These are phyloP conservation scores for Galagoides demidoff DNA, from an alignment of 2,797 vertebrate genomes.

Conservation along the genomic window DNA sequence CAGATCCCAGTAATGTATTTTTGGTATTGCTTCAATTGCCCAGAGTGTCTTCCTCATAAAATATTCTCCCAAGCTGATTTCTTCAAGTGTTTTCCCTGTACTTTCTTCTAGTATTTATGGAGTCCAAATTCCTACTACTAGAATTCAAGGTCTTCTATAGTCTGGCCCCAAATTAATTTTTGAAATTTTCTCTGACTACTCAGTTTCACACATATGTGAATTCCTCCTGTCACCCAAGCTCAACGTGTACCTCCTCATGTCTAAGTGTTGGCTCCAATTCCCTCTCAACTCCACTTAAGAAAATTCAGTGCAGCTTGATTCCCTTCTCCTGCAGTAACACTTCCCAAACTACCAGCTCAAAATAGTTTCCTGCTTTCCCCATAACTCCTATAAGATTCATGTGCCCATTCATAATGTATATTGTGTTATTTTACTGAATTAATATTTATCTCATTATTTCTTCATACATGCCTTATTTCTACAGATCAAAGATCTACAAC, in stretches of 20 bases:
- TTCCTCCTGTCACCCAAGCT: not conserved
- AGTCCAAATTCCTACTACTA: not conserved
- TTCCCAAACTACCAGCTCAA: slow-evolving; percentile 9
- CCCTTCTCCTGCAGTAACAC: not conserved
- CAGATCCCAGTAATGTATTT: too few relatives aligned
- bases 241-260: not conserved
- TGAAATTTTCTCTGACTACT: not conserved
- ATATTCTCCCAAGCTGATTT: too few relatives aligned
- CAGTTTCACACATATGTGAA: not conserved
- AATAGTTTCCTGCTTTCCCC: not conserved
- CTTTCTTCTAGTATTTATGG: not conserved
- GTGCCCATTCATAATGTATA: not conserved
- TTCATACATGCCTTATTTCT: slow-evolving; percentile 1
- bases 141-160: not conserved
- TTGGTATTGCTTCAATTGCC: too few relatives aligned
- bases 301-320: not conserved
- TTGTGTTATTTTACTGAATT: not conserved
- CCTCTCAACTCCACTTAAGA: not conserved
- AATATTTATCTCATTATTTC: not conserved
- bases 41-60: too few relatives aligned
- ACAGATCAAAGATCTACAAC: not conserved
- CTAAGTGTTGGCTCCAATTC: not conserved
- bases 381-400: not conserved
- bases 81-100: too few relatives aligned
- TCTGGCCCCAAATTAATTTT: not conserved